Conservation (phyloP, 2,888 invertebrate genomes). For the Perizoma flavofasciatum region DNA sequence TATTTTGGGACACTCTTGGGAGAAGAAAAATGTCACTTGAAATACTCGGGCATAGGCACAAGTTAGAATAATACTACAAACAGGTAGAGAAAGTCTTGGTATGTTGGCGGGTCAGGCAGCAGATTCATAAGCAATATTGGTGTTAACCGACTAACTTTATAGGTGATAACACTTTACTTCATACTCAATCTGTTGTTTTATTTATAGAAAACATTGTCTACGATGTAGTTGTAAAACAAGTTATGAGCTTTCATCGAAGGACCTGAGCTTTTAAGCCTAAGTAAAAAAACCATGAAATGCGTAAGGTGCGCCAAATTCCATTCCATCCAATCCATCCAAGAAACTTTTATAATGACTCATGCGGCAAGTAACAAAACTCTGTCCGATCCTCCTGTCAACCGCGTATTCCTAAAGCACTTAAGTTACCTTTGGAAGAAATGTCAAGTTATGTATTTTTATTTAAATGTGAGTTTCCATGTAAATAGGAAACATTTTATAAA, state of each 20-base stretch:
- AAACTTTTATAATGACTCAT: too few relatives aligned
- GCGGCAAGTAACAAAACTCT: too few relatives aligned
- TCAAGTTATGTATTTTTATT: too few relatives aligned
- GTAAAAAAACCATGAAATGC: background rate
- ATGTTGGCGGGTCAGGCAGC: slow-evolving; percentile 53
- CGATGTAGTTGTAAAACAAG: background rate
- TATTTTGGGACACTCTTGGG: too few relatives aligned
- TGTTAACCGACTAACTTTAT: slow-evolving; percentile 72
- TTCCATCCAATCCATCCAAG: too few relatives aligned
- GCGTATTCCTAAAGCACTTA: too few relatives aligned
- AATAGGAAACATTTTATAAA: too few relatives aligned
- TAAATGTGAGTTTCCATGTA: too few relatives aligned
- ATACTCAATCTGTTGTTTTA: slow-evolving; percentile 40
- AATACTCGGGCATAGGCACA: slow-evolving; percentile 1
- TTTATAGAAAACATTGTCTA: background rate
- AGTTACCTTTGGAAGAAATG: too few relatives aligned
- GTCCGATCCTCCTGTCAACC: too few relatives aligned
- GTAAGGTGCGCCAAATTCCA: background rate
- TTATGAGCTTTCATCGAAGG: slow-evolving; percentile 4
- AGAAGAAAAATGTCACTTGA: slow-evolving; percentile 17
- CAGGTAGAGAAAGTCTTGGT: slow-evolving; percentile 56
- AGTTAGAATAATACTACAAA: slow-evolving; percentile 14
- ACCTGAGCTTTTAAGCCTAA: background rate
- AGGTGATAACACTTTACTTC: slow-evolving; percentile 51
- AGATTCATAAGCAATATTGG: slow-evolving; percentile 51